These are phyloP conservation scores for Nemopilema nomurai DNA, from an alignment of 30 jellyfish, hydroid and myxozoan species.

Conservation along the genomic window DNA sequence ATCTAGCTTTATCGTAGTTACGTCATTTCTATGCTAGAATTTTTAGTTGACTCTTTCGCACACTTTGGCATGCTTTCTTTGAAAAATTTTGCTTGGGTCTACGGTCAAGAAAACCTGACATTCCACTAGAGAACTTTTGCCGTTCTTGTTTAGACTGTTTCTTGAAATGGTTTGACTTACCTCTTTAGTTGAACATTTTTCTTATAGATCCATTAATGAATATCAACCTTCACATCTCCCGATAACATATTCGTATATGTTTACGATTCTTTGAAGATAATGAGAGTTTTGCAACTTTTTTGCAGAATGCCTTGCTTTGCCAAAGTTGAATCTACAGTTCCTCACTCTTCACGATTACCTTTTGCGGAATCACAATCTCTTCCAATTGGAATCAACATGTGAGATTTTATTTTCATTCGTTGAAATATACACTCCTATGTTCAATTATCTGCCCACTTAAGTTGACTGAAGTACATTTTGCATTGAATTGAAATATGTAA, in stretches of 20 bases:
- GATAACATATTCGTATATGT: background rate
- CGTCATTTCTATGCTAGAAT: no score
- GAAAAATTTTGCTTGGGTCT: no score
- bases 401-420: background rate
- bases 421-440: background rate
- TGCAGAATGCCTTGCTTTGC: slow-evolving; percentile 94
- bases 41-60: no score
- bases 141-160: no score
- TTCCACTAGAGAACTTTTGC: no score
- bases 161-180: no score
- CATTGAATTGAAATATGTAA: background rate
- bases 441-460: background rate
- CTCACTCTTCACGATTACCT: slow-evolving; percentile 94
- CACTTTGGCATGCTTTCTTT: no score
- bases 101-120: no score
- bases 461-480: background rate
- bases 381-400: slow-evolving; percentile 97
- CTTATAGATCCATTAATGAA: no score
- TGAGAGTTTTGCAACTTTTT: background rate
- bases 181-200: no score
- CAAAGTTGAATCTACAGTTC: slow-evolving; percentile 94
- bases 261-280: background rate
- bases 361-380: slow-evolving; percentile 85
- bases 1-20: no score
- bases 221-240: no score